A percentile compares a stretch with the other conserved stretches of the same genome.
Evolutionary conservation across 2,797 vertebrate genomes (phyloP).

Genomic region (Oreonectes daqikongensis): DNA sequence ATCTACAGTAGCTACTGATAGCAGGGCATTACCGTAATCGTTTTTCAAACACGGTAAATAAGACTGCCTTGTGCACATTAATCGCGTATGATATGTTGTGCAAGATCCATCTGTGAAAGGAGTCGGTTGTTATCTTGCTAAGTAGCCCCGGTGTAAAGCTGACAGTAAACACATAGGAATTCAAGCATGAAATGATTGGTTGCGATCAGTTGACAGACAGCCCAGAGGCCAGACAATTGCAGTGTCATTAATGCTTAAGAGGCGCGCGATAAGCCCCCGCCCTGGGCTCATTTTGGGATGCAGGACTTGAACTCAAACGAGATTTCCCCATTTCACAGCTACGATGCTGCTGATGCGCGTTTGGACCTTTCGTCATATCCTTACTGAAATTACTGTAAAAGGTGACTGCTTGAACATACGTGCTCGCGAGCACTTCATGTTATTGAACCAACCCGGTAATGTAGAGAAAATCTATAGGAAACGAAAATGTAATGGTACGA

Average conservation of each 20-base stretch:
- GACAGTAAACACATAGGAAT: constrained; percentile 52
- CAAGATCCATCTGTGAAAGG: constrained; percentile 33
- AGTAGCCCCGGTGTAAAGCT: constrained; percentile 51
- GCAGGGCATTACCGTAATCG: constrained; percentile 27
- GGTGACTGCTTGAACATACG: background rate
- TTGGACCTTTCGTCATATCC: background rate
- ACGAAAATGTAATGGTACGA: background rate
- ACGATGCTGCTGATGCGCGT: background rate
- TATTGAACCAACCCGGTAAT: background rate
- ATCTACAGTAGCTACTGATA: constrained; percentile 23
- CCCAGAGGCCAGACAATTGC: constrained; percentile 56
- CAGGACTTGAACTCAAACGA: constrained; percentile 45
- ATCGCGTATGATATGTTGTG: constrained; percentile 42
- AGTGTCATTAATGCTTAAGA: constrained; percentile 57
- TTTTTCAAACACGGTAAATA: constrained; percentile 28
- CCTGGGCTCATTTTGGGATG: constrained; percentile 44
- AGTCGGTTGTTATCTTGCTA: constrained; percentile 51
- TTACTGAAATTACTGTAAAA: constrained; percentile 1
- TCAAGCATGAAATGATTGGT: constrained; percentile 56
- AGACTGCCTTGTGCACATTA: constrained; percentile 34
- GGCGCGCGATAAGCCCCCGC: constrained; percentile 48
- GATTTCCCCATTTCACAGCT: constrained; percentile 25
- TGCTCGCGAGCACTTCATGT: background rate
- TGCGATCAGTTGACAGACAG: constrained; percentile 57
- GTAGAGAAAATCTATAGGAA: background rate